Evolutionary conservation across 2,888 invertebrate species (phyloP), one percentile per base, ranked within the genome.

Genomic region (Eilema sororculum): DNA sequence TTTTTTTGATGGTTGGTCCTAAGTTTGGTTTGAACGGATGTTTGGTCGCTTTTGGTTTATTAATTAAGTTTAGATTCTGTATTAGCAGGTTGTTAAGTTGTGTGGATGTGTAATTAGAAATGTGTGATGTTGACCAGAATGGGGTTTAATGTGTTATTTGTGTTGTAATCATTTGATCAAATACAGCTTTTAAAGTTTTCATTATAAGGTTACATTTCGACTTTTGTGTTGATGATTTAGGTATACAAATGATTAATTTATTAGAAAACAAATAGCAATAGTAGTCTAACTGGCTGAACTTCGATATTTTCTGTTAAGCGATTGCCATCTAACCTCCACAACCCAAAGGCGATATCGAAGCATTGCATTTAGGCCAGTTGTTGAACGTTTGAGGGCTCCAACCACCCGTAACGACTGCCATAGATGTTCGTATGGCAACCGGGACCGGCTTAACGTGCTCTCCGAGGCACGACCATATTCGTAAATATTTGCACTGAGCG

Each of bases 11-110:
- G 81, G 84, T 82, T 80, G 80, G 86, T 85, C 85, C 87, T 87
- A 86, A 87, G 87, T 90, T 90, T 90, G 84, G 86, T 83, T 86
- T 79, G 84, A 87, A 83, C 93, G 93, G 93, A 94, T 94, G 92
- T 95, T 94, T 94, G 92, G 91, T 81, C 87, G 87, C 87, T 86
- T 88, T 89, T 82, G 82, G 87, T 85, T 81, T 89, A 90, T 90
- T 93, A 93, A 93, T 93, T 93, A 92, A 90, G 85, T 90, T 89
- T 86, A 89, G 85, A 85, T 91, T 90, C 89, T 84, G 83, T 85
- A 89, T 92, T 93, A 92, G 87, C 83, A 83, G 81, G 74, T 78
- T 77, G 81, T 84, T 86, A 82, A 79, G 67, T 79, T 67, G 71
- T 78, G 74, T 79, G 77, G 72, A 78, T 71, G 72, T 78, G 77